Percentiles rank a stretch among this genome's conserved stretches.
These are phyloP conservation scores for Porites rus DNA, from an alignment of 92 coral and sea anemone species.

Conservation along the genomic window DNA sequence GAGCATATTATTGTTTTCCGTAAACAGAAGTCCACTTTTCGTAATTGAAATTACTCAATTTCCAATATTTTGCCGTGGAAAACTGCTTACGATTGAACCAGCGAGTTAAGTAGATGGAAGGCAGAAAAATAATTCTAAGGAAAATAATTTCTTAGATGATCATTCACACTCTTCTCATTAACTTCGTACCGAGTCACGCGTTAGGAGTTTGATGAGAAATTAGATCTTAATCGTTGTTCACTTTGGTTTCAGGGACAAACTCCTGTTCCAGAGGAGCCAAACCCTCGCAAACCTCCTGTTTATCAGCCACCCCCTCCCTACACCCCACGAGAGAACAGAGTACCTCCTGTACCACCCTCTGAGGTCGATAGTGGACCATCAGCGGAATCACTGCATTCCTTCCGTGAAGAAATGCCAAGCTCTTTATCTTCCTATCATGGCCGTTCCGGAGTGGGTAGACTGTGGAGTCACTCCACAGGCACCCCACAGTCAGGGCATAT, in stretches of 20 bases:
- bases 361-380: constrained; percentile 13
- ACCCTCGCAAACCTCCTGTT: constrained; percentile 38
- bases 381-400: constrained; percentile 73
- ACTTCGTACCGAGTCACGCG: background rate
- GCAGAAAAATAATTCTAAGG: no score
- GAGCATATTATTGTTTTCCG: no score
- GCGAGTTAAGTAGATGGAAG: no score
- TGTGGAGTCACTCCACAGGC: constrained; percentile 72
- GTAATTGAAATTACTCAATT: no score
- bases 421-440: constrained; percentile 65
- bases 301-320: constrained; percentile 79
- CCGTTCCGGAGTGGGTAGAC: constrained; percentile 63
- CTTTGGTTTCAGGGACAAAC: constrained; percentile 22
- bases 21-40: no score
- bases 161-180: background rate
- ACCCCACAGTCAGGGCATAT: constrained; percentile 52
- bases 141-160: no score
- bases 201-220: background rate
- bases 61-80: no score
- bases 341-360: constrained; percentile 44
- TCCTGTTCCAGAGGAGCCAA: constrained; percentile 8
- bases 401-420: constrained; percentile 90
- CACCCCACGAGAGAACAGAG: constrained; percentile 73
- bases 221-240: background rate
- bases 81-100: no score